A percentile compares a stretch with the other conserved stretches of the same genome.
Conservation (phyloP, 1,140 invertebrate genomes). For the Atta cephalotes region DNA sequence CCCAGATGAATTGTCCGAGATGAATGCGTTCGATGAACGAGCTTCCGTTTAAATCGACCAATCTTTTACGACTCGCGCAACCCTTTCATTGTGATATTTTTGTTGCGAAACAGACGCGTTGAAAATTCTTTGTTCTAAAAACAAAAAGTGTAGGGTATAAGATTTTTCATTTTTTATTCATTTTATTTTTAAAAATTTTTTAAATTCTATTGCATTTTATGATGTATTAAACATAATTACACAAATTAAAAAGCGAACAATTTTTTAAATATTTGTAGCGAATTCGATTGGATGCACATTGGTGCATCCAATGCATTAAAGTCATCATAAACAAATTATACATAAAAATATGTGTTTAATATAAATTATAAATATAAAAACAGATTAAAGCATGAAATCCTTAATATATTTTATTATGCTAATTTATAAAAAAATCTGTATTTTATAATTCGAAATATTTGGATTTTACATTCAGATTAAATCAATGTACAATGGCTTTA, state of each 20-base stretch:
- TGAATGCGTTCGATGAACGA: conserved; percentile 30
- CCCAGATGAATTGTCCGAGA: conserved; percentile 40
- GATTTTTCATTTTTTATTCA: too few species aligned
- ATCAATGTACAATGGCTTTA: too few species aligned
- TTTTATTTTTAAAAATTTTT: conserved; percentile 4
- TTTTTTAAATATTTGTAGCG: neutral
- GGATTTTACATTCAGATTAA: too few species aligned
- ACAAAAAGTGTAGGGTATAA: neutral
- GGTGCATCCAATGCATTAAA: too few species aligned
- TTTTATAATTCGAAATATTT: too few species aligned
- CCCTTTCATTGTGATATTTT: conserved; percentile 38
- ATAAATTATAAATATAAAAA: too few species aligned
- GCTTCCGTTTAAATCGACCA: conserved; percentile 34
- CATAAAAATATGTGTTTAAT: too few species aligned
- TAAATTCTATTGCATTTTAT: neutral
- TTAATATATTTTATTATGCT: too few species aligned
- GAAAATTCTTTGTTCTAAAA: conserved; percentile 10
- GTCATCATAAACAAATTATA: too few species aligned
- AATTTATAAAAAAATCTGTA: too few species aligned
- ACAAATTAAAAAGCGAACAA: neutral
- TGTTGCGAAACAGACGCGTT: neutral
- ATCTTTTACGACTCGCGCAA: conserved; percentile 21
- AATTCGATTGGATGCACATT: too few species aligned
- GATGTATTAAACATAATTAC: neutral
- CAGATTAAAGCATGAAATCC: too few species aligned